Percentiles rank a stretch among this genome's conserved stretches.
Conservation (phyloP, 2,797 vertebrate species). For the Etheostoma perlongum region DNA sequence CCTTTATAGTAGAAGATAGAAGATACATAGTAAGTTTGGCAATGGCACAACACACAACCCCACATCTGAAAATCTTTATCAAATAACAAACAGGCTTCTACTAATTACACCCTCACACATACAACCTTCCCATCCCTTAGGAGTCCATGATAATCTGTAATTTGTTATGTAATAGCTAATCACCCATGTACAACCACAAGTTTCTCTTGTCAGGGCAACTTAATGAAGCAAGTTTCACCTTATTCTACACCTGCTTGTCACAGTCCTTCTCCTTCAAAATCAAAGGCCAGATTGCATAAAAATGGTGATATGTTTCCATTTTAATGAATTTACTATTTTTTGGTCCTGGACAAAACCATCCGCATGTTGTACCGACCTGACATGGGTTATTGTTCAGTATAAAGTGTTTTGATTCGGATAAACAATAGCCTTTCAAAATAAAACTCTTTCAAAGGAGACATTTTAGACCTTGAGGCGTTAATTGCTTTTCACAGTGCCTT, state of each 20-base stretch:
- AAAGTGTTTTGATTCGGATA: neutral
- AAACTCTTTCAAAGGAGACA: slow-evolving; percentile 6
- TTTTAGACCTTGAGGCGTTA: slow-evolving; percentile 30
- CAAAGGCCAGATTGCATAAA: neutral
- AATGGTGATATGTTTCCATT: slow-evolving; percentile 8
- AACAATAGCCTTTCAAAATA: slow-evolving; percentile 18
- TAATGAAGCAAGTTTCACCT: slow-evolving; percentile 10
- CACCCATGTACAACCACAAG: neutral
- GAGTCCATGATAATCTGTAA: neutral
- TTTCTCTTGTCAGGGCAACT: slow-evolving; percentile 1
- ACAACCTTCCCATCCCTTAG: slow-evolving; percentile 8
- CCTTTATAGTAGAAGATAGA: slow-evolving; percentile 32
- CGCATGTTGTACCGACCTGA: no score
- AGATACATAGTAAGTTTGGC: slow-evolving; percentile 22
- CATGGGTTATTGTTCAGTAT: neutral
- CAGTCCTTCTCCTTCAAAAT: slow-evolving; percentile 10
- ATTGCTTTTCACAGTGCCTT: neutral
- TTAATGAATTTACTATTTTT: slow-evolving; percentile 10
- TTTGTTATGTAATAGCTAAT: slow-evolving; percentile 14
- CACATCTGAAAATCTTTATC: slow-evolving; percentile 25
- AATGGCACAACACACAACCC: slow-evolving; percentile 14
- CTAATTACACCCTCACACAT: slow-evolving; percentile 2
- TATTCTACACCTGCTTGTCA: slow-evolving; percentile 23
- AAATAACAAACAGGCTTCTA: slow-evolving; percentile 19
- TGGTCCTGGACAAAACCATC: neutral